Conservation (phyloP, 2,888 invertebrate species). For the Erannis defoliaria region DNA sequence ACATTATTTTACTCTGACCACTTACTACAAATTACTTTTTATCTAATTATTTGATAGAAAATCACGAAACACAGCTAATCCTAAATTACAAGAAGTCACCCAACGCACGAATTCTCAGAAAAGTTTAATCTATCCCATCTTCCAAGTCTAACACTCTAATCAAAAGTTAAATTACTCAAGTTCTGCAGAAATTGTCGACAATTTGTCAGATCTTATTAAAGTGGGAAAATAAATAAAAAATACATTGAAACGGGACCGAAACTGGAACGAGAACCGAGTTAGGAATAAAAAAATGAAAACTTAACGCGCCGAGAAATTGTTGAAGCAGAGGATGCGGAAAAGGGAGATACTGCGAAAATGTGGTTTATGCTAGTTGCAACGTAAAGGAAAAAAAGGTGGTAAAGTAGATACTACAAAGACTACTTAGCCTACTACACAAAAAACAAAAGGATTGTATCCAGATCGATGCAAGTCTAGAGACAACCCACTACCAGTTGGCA, state of each 20-base stretch:
- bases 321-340: conserved; percentile 1
- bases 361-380: no score
- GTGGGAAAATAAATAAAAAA: conserved; percentile 30
- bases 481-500: no score
- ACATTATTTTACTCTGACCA: no score
- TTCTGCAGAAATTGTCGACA: conserved; percentile 21
- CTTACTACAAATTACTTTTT: no score
- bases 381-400: no score
- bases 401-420: no score
- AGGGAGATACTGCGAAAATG: conserved; percentile 20
- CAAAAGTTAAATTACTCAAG: conserved; percentile 35
- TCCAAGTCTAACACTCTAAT: conserved; percentile 15
- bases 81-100: not conserved
- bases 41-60: no score
- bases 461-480: no score
- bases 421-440: no score
- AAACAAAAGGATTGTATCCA: no score
- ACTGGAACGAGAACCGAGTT: conserved; percentile 9
- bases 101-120: not conserved
- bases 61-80: not conserved
- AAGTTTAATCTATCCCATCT: conserved; percentile 5
- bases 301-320: conserved; percentile 20
- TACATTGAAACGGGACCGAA: conserved; percentile 12
- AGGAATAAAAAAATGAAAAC: conserved; percentile 19
- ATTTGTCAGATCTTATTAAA: conserved; percentile 36